phyloP scores from a whole-genome alignment of 64 coral and sea anemone genomes.

The Catalaphyllia jardinei region DNA sequence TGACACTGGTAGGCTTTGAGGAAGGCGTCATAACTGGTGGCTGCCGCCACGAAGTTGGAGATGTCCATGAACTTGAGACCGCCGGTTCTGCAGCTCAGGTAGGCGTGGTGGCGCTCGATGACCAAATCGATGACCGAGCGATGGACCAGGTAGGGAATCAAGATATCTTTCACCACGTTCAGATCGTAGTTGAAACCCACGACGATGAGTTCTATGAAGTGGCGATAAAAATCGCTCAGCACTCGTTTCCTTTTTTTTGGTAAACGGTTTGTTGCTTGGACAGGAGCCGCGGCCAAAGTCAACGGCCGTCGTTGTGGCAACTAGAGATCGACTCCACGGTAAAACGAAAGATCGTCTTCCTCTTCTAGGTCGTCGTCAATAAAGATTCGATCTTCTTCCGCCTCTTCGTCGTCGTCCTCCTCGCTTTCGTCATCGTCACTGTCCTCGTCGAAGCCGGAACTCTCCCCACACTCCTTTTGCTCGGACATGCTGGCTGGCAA shows the following conservation, averaged over 20 bases:
- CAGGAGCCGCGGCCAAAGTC: background rate
- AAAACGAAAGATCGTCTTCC: conserved; percentile 47
- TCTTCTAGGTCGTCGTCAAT: background rate
- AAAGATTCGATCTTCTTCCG: too few relatives aligned
- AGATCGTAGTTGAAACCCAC: conserved; percentile 52
- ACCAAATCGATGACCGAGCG: background rate
- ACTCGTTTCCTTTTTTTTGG: background rate
- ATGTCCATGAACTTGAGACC: conserved; percentile 29
- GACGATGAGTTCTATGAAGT: conserved; percentile 35
- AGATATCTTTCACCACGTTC: conserved; percentile 14
- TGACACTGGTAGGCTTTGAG: conserved; percentile 53
- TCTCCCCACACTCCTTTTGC: too few relatives aligned
- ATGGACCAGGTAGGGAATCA: conserved; percentile 41
- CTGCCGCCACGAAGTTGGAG: conserved; percentile 38
- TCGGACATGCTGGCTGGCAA: too few relatives aligned
- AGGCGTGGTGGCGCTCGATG: conserved; percentile 38
- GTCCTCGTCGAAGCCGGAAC: too few relatives aligned
- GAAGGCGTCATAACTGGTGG: conserved; percentile 29
- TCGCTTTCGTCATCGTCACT: too few relatives aligned
- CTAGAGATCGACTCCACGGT: too few relatives aligned
- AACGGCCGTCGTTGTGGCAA: background rate
- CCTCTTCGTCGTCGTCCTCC: too few relatives aligned
- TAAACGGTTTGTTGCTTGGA: background rate
- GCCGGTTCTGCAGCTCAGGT: conserved; percentile 12
- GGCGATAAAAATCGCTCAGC: background rate